These are phyloP conservation scores for Archivesica marissinica DNA, from an alignment of 1,140 invertebrate species.

Conservation along the genomic window DNA sequence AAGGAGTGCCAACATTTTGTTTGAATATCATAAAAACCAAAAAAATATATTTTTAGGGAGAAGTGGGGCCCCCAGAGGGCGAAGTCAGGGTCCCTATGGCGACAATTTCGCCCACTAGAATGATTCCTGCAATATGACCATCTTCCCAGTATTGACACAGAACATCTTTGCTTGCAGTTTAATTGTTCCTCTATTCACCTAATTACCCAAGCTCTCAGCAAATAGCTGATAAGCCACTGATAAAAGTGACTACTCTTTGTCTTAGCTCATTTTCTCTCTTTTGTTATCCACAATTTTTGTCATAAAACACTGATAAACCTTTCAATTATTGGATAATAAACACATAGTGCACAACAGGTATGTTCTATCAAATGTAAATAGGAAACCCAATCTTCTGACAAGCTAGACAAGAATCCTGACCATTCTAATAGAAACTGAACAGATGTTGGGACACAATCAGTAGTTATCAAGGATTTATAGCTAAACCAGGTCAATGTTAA, in stretches of 20 bases:
- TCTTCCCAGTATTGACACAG: too few species aligned
- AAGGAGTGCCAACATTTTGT: too few species aligned
- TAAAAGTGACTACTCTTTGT: slow-evolving; percentile 13
- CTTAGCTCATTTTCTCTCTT: background rate
- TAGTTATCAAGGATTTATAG: background rate
- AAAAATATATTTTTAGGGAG: too few species aligned
- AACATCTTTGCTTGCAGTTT: too few species aligned
- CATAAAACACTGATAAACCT: background rate
- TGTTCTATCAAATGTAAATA: background rate
- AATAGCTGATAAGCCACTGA: slow-evolving; percentile 4
- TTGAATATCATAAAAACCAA: too few species aligned
- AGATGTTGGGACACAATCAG: background rate
- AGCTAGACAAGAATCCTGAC: background rate
- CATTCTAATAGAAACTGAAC: background rate
- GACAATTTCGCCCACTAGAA: too few species aligned
- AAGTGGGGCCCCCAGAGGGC: too few species aligned
- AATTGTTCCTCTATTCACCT: background rate
- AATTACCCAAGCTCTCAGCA: slow-evolving; percentile 11
- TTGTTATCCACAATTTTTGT: background rate
- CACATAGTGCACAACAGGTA: background rate
- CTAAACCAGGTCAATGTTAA: background rate
- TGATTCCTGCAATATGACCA: too few species aligned
- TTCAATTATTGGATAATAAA: slow-evolving; percentile 21
- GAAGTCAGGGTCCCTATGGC: too few species aligned
- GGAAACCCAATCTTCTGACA: background rate